Evolutionary conservation across 2,113 vertebrate species (phyloP), one percentile per base, ranked within the genome.

Genomic region (Malurus elegans): DNA sequence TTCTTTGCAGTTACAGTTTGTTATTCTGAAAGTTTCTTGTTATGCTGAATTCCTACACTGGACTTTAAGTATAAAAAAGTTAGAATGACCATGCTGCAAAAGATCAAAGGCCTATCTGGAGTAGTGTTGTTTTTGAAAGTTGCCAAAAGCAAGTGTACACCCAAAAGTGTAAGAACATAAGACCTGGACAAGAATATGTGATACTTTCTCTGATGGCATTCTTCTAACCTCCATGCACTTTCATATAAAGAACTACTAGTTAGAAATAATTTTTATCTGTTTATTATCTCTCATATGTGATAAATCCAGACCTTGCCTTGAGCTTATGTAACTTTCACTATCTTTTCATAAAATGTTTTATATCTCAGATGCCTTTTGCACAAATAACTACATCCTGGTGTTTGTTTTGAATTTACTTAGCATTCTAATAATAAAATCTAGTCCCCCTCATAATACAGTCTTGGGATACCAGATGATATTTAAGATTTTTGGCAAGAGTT

Each of bases 381-480:
- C 4, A 18, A n/a, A 88, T 14, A 74, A 50, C 2, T 8, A 36
- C 31, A 53, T n/a, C 10, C 17, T 62, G 10, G 25, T 48, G 24
- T 61, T 76, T 76, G 8, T 25, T 87, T 69, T 29, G 20, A 79
- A 50, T 65, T 84, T 60, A 28, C 8, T 80, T 42, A 48, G 2
- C 50, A 65, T 44, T 36, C 8, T 57, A 53, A 36, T 5, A 40
- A 10, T 21, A 14, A 78, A 3, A 6, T 53, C 38, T 28, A 24
- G 17, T 40, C 1, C 2, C 6, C 8, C 4, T 44, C 1, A 0
- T 20, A 45, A 42, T 7, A 47, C 8, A n/a, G 11, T 45, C 20
- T 79, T 67, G 17, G 8, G 20, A 32, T 50, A 67, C 3, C 19
- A 85, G 28, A 45, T 21, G 24, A 10, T 79, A 21, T 14, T 19